Base-by-base conservation (phyloP, 2,113 vertebrate genomes). In the Passer montanus region DNA sequence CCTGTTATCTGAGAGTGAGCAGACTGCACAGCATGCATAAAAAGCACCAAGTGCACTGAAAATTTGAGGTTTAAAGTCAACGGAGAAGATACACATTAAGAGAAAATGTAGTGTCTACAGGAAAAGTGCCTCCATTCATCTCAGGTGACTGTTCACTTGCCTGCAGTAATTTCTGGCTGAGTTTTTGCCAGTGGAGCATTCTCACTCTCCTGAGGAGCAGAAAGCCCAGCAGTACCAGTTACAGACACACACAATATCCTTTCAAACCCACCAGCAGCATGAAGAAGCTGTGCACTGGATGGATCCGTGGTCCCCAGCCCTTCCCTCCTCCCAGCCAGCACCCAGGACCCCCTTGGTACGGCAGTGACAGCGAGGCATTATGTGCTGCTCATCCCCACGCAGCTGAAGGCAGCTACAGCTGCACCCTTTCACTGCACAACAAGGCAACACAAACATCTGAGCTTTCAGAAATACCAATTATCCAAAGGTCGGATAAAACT, bases 191-290 rank as follows among this genome's bases (percentile, higher is more conserved):
- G 59, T 6, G 35, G 24, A 79, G 50, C 53, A 26, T 81, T 87
- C 87, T 88, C 23, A 31, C 21, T 30, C 49, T 21, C 39, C 30
- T 7, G 73, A 95, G 95, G 63, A 67, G 41, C 79, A 78, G 70
- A 59, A 73, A 93, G 74, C 75, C 92, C 90, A 96, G 95, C 95
- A 89, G 94, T 94, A 94, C 96, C 94, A 98, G 96, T 94, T 94
- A 96, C 96, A 97, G 69, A 91, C 33, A 96, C 46, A 88, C 94
- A 92, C 47, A 39, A 13, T 69, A 97, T n/a, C 94, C 69, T 92
- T 94, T 96, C 93, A 93, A 4, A 95, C 7, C 41, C 11, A 52
- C 56, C 89, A 82, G 5, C 78, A 97, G 93, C 84, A 23, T 72
- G 11, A 10, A 69, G 85, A 53, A 89, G 75, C 74, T 52, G 37